Base-by-base conservation (phyloP, 2,888 invertebrate genomes). In the Cryptus viduatorius region DNA sequence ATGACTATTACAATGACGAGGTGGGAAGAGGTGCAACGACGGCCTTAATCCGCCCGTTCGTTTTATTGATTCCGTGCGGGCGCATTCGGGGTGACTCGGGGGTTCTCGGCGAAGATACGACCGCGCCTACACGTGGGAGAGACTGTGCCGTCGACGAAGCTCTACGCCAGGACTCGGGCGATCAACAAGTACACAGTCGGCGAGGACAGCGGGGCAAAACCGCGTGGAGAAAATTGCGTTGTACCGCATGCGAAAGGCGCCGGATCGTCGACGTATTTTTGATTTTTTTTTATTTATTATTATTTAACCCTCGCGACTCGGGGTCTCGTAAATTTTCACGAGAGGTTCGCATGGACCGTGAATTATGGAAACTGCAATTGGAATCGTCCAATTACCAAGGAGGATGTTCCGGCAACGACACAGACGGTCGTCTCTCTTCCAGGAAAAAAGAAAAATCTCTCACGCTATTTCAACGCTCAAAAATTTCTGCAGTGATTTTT, bases 91-190 rank as follows among this genome's bases (percentile, higher is more conserved):
- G 82, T 79, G 78, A 48, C 50, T 84, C 84, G 84, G 84, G 56
- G 69, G 42, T 16, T 44, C 65, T 84, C 84, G 81, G 61, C 29
- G 68, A 75, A 73, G 82, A 76, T 61, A 77, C 61, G 85, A 82
- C 85, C 82, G 79, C 85, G 82, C 85, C 84, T 85, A 79, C 67
- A 85, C 85, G 85, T 85, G 85, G 85, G 61, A 79, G 71, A 67
- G 48, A 31, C 31, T 10, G 31, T 31, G 31, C 37, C 61, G 69
- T 56, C 53, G 48, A 37, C 42, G 75, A 64, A 64, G 65, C 73
- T 73, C 46, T 78, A 72, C 73, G 46, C 29, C 42, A 64, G 50
- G 79, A 71, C 68, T 67, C 73, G 67, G 68, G 48, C 72, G 72
- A 85, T 85, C 85, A 85, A 85, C 85, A 85, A 85, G 85, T 85